These are phyloP conservation scores for Crenichthys baileyi DNA, from an alignment of 2,797 vertebrate species.

Conservation along the genomic window DNA sequence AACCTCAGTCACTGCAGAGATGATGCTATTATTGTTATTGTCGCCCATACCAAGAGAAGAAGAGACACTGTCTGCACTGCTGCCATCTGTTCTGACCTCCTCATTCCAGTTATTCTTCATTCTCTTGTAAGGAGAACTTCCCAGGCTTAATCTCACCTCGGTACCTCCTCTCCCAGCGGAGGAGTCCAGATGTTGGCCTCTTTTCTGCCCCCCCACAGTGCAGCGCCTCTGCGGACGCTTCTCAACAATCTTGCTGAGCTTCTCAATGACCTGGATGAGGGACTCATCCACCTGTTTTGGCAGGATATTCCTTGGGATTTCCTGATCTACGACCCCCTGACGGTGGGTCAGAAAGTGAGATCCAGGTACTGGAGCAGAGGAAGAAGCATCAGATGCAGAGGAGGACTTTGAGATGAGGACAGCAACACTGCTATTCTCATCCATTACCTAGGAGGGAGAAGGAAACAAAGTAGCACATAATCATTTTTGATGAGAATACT, in stretches of 20 bases:
- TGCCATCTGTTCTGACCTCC: slow-evolving; percentile 14
- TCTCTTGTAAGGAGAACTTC: slow-evolving; percentile 77
- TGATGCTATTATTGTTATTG: slow-evolving; percentile 46
- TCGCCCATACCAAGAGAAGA: slow-evolving; percentile 35
- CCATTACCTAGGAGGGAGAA: slow-evolving; percentile 84
- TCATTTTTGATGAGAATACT: not conserved
- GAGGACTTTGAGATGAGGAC: slow-evolving; percentile 84
- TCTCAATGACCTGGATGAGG: slow-evolving; percentile 95
- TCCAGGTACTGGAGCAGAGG: slow-evolving; percentile 25
- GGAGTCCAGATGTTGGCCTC: slow-evolving; percentile 68
- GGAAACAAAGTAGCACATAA: not conserved
- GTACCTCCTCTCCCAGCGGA: slow-evolving; percentile 55
- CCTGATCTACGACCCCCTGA: not conserved
- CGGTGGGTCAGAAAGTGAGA: slow-evolving; percentile 31
- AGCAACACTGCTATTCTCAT: slow-evolving; percentile 85
- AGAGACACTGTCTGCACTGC: not conserved
- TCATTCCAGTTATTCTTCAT: slow-evolving; percentile 57
- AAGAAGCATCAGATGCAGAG: slow-evolving; percentile 42
- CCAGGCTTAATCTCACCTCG: slow-evolving; percentile 66
- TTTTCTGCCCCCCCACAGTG: slow-evolving; percentile 86
- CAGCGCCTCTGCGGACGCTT: slow-evolving; percentile 87
- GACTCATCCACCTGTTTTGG: slow-evolving; percentile 87
- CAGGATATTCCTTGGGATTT: slow-evolving; percentile 73
- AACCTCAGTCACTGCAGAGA: not conserved
- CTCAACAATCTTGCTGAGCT: slow-evolving; percentile 96